Percentiles rank a stretch among this genome's conserved stretches.
phyloP scores from a whole-genome alignment of 1,140 invertebrate genomes.

The Danaus plexippus region DNA sequence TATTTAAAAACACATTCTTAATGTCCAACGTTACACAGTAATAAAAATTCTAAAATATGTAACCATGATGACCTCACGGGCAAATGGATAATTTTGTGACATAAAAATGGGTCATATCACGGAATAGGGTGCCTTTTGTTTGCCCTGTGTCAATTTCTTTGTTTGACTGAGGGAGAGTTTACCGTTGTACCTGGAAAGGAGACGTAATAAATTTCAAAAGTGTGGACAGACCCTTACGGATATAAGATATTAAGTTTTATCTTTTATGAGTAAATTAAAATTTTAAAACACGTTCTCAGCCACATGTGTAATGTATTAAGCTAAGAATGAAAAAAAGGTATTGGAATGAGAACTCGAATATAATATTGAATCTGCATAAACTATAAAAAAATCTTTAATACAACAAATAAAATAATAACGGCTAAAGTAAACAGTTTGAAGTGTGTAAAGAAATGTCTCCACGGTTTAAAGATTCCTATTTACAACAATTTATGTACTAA shows the following conservation, averaged over 20 bases:
- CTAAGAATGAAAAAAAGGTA: no score
- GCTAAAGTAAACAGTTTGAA: no score
- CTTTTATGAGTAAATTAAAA: conserved; percentile 20
- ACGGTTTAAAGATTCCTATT: background rate
- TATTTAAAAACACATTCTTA: conserved; percentile 26
- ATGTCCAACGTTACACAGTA: conserved; percentile 31
- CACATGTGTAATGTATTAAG: no score
- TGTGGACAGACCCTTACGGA: conserved; percentile 32
- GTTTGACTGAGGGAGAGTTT: conserved; percentile 38
- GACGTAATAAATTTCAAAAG: conserved; percentile 42
- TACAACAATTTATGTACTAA: conserved; percentile 33
- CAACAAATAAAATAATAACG: no score
- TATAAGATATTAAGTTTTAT: conserved; percentile 25
- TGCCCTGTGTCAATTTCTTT: conserved; percentile 49
- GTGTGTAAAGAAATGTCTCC: no score
- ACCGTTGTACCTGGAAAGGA: conserved; percentile 39
- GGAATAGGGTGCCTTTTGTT: conserved; percentile 46
- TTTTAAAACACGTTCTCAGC: no score
- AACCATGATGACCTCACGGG: conserved; percentile 38
- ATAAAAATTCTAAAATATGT: conserved; percentile 55
- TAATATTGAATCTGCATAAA: no score
- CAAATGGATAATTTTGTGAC: conserved; percentile 48
- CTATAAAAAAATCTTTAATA: no score
- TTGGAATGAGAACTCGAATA: no score
- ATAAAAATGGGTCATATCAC: conserved; percentile 53